phyloP scores from a whole-genome alignment of 2,113 vertebrate genomes.

The Pterocles gutturalis region DNA sequence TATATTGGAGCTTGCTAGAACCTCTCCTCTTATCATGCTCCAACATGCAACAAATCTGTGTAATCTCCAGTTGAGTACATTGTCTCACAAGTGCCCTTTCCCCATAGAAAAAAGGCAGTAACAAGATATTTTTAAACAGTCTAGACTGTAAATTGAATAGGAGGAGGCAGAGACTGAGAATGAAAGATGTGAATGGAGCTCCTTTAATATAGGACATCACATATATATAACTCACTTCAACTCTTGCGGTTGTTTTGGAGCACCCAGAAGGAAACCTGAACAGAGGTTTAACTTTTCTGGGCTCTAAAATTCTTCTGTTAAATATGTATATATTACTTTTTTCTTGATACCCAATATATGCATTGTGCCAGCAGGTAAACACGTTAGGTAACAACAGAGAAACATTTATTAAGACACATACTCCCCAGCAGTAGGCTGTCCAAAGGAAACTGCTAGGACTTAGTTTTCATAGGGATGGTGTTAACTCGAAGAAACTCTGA shows the following conservation, averaged over 20 bases:
- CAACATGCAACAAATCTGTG: constrained; percentile 33
- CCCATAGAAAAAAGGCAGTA: background rate
- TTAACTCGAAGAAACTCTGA: background rate
- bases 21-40: constrained; percentile 48
- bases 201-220: background rate
- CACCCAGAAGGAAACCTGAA: background rate
- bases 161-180: constrained; percentile 18
- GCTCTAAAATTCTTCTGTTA: background rate
- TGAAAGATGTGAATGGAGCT: background rate
- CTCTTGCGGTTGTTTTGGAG: background rate
- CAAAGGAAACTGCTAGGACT: background rate
- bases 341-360: background rate
- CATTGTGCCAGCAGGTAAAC: background rate
- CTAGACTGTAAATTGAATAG: constrained; percentile 58
- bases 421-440: background rate
- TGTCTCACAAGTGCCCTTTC: constrained; percentile 59
- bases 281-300: background rate
- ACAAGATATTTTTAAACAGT: constrained; percentile 43
- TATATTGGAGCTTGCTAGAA: constrained; percentile 35
- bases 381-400: background rate
- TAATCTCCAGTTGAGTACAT: constrained; percentile 38
- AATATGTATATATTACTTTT: background rate
- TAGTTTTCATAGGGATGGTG: background rate
- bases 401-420: background rate
- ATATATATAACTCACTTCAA: background rate